Base-by-base conservation (phyloP, 2,888 invertebrate species). In the Stegophylla sp. region DNA sequence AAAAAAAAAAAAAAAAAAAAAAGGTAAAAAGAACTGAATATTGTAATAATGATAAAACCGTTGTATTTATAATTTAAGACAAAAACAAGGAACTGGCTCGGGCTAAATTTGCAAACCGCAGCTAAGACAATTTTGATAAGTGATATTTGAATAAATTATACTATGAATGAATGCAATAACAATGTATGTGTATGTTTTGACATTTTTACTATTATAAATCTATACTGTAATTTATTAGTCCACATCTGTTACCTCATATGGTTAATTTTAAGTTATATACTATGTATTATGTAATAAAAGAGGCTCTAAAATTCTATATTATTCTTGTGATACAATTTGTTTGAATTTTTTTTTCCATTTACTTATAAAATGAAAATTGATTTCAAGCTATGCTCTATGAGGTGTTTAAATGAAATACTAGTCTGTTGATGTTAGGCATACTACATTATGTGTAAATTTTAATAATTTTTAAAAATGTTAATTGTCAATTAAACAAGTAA, bases 21-120 rank as follows among this genome's bases (percentile, higher is more conserved):
- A 12, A 20, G 7, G 9, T 9, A 9, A 71, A 72, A 72, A 72
- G 72, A 73, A 73, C 72, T 73, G 72, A 73, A 26, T 73, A 73
- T 59, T 59, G 72, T 73, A 59, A 73, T 72, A 53, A 71, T 34
- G 23, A 72, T 59, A 56, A 56, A 56, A 56, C 23, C 28, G 20
- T 69, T 34, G 51, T 20, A 53, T 26, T 51, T 69, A 53, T 69
- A 51, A 20, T 51, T 69, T 69, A 20, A 28, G 20, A 69, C 13
- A n/a, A n/a, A n/a, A 13, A 69, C 3, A 34, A 28, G 28, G 28
- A 61, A 10, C 51, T n/a, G 34, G 51, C 9, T 34, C n/a, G 28
- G 23, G n/a, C 20, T 0, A 56, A 12, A 23, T 20, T 20, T 15
- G n/a, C n/a, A 7, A 10, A 51, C 51, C 51, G n/a, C 69, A n/a